These are phyloP conservation scores for Pterocles gutturalis DNA, from an alignment of 2,113 vertebrate species.

Conservation along the genomic window DNA sequence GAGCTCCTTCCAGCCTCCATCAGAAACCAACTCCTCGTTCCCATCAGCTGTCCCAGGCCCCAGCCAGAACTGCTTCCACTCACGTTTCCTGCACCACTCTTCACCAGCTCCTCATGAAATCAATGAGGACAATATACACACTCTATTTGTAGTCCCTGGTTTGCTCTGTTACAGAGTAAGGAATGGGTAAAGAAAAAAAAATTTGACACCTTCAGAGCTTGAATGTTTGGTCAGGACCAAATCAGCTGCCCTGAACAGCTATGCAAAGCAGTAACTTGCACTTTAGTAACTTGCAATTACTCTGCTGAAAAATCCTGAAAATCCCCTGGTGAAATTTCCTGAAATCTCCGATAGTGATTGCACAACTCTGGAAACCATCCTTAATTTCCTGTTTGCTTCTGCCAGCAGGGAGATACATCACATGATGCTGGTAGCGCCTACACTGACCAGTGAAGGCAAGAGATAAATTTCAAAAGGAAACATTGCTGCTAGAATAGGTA, in stretches of 20 bases:
- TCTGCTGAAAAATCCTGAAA: not conserved
- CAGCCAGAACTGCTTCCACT: not conserved
- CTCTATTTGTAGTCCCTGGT: not conserved
- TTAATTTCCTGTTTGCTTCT: not conserved
- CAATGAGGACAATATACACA: rapidly evolving
- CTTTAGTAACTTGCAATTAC: not conserved
- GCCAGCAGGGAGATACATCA: not conserved
- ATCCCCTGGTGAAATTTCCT: not conserved
- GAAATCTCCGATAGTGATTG: not conserved
- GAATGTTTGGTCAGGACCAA: not conserved
- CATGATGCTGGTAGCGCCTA: not conserved
- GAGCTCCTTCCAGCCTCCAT: not conserved
- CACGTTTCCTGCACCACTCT: not conserved
- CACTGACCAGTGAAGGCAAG: not conserved
- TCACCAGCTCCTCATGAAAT: not conserved
- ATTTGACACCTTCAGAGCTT: not conserved
- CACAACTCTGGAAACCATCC: not conserved
- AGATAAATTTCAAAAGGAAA: not conserved
- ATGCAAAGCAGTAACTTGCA: not conserved
- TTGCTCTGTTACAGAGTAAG: not conserved
- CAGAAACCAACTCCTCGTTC: not conserved
- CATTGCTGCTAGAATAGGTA: not conserved
- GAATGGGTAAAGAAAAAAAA: not conserved
- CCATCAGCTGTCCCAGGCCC: not conserved
- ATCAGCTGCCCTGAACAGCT: not conserved